Evolutionary conservation across 2,888 invertebrate genomes (phyloP), one percentile per base, ranked within the genome.

Genomic region (Bellardia pandia): DNA sequence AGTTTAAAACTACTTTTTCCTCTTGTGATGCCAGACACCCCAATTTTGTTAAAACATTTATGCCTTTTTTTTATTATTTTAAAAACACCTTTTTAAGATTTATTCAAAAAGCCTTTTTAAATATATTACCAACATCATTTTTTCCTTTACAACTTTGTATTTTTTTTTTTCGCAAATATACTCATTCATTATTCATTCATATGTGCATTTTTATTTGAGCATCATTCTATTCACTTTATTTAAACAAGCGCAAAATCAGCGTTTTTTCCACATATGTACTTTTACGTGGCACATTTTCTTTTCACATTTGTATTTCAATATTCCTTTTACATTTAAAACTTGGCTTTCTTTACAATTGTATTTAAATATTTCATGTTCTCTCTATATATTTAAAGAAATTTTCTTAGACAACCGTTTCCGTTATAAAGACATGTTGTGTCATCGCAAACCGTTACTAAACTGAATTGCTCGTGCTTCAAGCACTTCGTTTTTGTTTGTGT

Each of bases 401-500:
- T 53, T 45, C 45, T 45, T 45, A 45, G 9, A 42, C 42, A 62
- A 37, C 64, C 56, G 62, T 78, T 82, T 58, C 64, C 66, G 75
- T 75, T 83, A 23, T 13, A 58, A 69, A n/a, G n/a, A 69, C 75
- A 75, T 82, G 58, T 75, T 69, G 37, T 51, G 14, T 66, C 66
- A 33, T 82, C 37, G 85, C 69, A 30, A 78, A 82, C 85, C 87
- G 85, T 78, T 87, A 68, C 45, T 58, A 30, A 81, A 87, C 87
- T 87, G 85, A 81, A 37, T 13, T 13, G 30, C 71, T 78, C 81
- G 78, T 75, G 64, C 56, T 56, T 48, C 5, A 13, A 37, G 16
- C 87, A 79, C 81, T 87, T 87, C 85, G 85, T 87, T 87, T 87
- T 87, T 87, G 87, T 84, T 82, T 53, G 62, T n/a, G n/a, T 60